Base-by-base conservation (phyloP, 1,140 invertebrate genomes). In the Drosophila kepulauana region DNA sequence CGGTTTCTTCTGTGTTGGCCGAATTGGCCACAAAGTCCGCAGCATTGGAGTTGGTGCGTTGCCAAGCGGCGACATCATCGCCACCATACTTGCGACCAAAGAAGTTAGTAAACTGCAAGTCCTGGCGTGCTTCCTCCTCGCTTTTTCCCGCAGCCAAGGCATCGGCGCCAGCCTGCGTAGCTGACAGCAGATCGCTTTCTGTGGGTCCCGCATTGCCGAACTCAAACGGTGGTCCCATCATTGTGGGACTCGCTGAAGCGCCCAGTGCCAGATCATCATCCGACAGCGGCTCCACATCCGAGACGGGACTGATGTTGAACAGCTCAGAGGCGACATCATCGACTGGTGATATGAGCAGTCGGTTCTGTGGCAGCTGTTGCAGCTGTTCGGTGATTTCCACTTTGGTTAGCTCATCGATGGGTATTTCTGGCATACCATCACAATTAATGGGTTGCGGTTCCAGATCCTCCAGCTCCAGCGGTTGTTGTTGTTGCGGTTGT, bases 201-300 rank as follows among this genome's bases (percentile, higher is more conserved):
- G 48, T 41, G 0, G 70, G 45, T 1, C 61, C 71, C 3, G 49
- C 69, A 8, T 63, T 62, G 10, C 77, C 69, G 5, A 78, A 88
- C 0, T 75, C 78, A 15, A 81, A 88, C n/a, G 49, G 43, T 8
- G 78, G 71, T 1, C 71, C 70, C 51, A 75, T 41, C 8, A 69
- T 54, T 1, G 94, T 94, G n/a, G 94, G 94, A 90, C 94, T 94
- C 5, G 94, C 94, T 0, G 94, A 94, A 4, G 94, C 94, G 6
- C 94, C 94, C 13, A 94, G 73, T 2, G 92, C 81, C 54, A 94
- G 80, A 65, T 94, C 94, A 76, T 94, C 93, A 54, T 94, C 94
- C 1, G 84, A 80, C 10, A 92, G 45, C 8, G 57, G 79, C 35
- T 92, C 91, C 3, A 75, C 74, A 68, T 91, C 89, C 1, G 88